These are phyloP conservation scores for Drosophila varians DNA, from an alignment of 1,140 invertebrate genomes.

Conservation along the genomic window DNA sequence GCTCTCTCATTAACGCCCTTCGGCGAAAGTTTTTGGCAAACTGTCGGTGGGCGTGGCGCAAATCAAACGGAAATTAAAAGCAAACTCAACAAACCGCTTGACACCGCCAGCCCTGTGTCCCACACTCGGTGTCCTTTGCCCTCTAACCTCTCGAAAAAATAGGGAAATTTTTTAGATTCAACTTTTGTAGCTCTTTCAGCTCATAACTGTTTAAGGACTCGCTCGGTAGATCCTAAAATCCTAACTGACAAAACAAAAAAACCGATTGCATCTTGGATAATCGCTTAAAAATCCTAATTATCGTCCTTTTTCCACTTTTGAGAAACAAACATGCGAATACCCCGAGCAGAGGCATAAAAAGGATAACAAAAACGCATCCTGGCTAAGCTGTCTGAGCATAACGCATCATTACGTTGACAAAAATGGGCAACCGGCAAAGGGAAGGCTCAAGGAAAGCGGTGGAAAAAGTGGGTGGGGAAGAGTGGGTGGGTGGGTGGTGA, in stretches of 20 bases:
- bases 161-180: neutral
- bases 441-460: neutral
- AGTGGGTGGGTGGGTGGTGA: neutral
- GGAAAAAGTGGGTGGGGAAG: neutral
- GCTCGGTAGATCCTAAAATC: no score
- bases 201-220: no score
- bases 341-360: neutral
- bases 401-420: constrained; percentile 73
- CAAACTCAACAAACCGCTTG: constrained; percentile 24
- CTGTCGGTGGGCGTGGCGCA: constrained; percentile 37
- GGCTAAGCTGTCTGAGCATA: constrained; percentile 62
- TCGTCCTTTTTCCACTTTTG: no score
- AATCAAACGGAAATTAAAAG: constrained; percentile 74
- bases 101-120: constrained; percentile 10
- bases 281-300: no score
- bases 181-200: no score
- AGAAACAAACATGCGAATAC: neutral
- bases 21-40: constrained; percentile 7
- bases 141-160: neutral
- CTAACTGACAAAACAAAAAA: no score
- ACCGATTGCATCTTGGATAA: no score
- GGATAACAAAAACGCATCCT: constrained; percentile 22
- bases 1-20: constrained; percentile 14
- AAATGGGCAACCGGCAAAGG: constrained; percentile 37
- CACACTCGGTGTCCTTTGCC: neutral